Evolutionary conservation across 2,797 vertebrate species (phyloP), one percentile per base, ranked within the genome.

Genomic region (Orestias chungarensis): DNA sequence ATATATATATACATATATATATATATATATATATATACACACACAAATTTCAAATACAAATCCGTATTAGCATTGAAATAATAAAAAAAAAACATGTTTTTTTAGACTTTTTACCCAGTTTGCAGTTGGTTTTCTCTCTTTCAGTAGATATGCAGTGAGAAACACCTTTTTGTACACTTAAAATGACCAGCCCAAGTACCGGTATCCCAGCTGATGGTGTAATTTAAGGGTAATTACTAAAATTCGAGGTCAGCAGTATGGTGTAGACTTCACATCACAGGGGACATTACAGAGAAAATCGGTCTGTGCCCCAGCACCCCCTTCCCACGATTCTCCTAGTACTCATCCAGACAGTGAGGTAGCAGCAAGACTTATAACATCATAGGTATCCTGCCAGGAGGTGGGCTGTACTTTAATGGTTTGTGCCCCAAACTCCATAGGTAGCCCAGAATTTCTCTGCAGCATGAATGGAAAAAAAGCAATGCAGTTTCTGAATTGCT

Each of bases 301-400:
- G 66, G 70, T 79, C 69, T 47, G 64, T 80, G 69, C 77, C 71
- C 71, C 74, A 23, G 65, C 84, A 70, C 74, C 75, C 7, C 15
- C 3, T 11, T 31, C 80, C 86, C 74, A 75, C 15, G 68, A 82
- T 76, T 75, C 77, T 38, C 52, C 79, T 86, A 78, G 35, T 15
- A 65, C 76, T 84, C 81, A 82, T 70, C 77, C 81, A 83, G 86
- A 80, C 81, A 80, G 82, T 57, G 52, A 57, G 73, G 75, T 71
- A 80, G 80, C 87, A 84, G 78, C 81, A 81, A 80, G 87, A 81
- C 85, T 78, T 79, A 87, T 90, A 92, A 82, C 77, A 80, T 84
- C 65, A 64, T 89, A 89, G 91, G 87, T 87, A 75, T 73, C 78
- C 69, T 74, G 68, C 83, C 65, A 78, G 81, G 79, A 80, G 80